These are phyloP conservation scores for Xenentodon cancila DNA, from an alignment of 2,797 vertebrate species.

Conservation along the genomic window DNA sequence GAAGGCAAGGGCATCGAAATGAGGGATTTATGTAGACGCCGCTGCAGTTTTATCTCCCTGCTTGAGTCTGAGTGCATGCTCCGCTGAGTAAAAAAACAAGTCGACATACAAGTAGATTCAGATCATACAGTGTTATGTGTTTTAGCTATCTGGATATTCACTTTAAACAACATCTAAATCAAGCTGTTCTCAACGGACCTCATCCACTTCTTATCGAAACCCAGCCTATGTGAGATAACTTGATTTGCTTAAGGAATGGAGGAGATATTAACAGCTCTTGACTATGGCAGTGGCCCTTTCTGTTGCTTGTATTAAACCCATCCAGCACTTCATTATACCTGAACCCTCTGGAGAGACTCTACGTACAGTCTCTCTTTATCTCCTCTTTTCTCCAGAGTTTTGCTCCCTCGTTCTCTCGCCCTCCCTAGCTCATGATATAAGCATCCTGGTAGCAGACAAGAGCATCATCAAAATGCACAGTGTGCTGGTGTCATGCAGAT, in stretches of 20 bases:
- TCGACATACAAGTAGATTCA: conserved; percentile 75
- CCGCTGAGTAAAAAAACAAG: conserved; percentile 68
- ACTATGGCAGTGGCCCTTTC: conserved; percentile 76
- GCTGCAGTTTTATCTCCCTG: conserved; percentile 71
- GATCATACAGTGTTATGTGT: conserved; percentile 78
- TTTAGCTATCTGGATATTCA: conserved; percentile 82
- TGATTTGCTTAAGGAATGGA: conserved; percentile 82
- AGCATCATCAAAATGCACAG: conserved; percentile 89
- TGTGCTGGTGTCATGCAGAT: conserved; percentile 89
- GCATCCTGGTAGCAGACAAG: conserved; percentile 73
- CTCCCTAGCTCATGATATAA: conserved; percentile 65
- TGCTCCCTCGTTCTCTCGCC: conserved; percentile 50
- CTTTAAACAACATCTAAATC: conserved; percentile 84
- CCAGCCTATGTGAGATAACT: conserved; percentile 79
- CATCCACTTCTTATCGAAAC: conserved; percentile 83
- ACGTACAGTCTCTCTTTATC: conserved; percentile 84
- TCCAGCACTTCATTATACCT: conserved; percentile 85
- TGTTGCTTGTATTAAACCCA: conserved; percentile 82
- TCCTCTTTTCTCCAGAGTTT: conserved; percentile 69
- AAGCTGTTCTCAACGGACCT: conserved; percentile 77
- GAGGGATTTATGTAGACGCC: conserved; percentile 78
- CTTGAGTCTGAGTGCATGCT: conserved; percentile 59
- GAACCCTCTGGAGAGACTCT: conserved; percentile 80
- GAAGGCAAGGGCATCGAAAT: conserved; percentile 75
- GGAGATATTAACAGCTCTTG: conserved; percentile 83